Percentiles rank a stretch among this genome's conserved stretches.
These are phyloP conservation scores for Xyrauchen texanus DNA, from an alignment of 2,113 vertebrate genomes.

Conservation along the genomic window DNA sequence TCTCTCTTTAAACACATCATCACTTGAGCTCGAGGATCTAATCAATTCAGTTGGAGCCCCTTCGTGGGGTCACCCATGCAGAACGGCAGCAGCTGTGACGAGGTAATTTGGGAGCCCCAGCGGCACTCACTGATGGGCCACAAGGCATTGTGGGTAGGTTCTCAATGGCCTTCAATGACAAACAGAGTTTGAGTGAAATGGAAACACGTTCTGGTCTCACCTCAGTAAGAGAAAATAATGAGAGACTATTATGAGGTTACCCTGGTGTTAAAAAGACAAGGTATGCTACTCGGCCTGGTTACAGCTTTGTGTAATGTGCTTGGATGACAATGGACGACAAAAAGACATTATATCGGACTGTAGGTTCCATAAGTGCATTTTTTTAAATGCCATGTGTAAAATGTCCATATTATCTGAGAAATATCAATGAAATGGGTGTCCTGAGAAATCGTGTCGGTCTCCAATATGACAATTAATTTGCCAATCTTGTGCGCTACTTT, in stretches of 20 bases:
- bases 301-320: slow-evolving; percentile 6
- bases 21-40: slow-evolving; percentile 64
- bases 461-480: too few relatives aligned
- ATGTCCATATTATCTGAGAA: too few relatives aligned
- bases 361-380: too few relatives aligned
- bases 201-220: slow-evolving; percentile 45
- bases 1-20: slow-evolving; percentile 70
- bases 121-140: slow-evolving; percentile 62
- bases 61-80: slow-evolving; percentile 54
- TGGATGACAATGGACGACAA: slow-evolving; percentile 5
- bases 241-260: slow-evolving; percentile 30
- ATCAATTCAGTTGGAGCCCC: slow-evolving; percentile 67
- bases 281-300: background rate
- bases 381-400: too few relatives aligned
- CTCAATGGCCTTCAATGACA: slow-evolving; percentile 64
- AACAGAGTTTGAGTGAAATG: background rate
- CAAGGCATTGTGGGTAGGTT: slow-evolving; percentile 70
- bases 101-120: slow-evolving; percentile 67
- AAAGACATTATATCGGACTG: background rate
- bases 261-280: background rate
- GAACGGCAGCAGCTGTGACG: slow-evolving; percentile 68
- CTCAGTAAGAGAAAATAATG: slow-evolving; percentile 18
- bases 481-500: too few relatives aligned
- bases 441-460: too few relatives aligned
- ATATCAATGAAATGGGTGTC: too few relatives aligned